A percentile compares a stretch with the other conserved stretches of the same genome.
Conservation (phyloP, 2,797 vertebrate species). For the Ctenosaura bakeri region DNA sequence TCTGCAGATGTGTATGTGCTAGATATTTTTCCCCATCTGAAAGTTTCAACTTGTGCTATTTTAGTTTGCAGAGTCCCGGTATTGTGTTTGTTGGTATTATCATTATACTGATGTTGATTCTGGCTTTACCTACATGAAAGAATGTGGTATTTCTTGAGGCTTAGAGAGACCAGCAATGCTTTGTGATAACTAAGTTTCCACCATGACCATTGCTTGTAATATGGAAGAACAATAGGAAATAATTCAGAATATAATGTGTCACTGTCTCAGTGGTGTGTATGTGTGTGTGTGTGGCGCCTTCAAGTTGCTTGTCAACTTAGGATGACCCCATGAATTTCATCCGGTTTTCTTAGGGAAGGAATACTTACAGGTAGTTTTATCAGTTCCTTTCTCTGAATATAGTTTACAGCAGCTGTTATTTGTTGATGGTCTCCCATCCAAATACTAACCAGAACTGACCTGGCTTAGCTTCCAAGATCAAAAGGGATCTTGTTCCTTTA, state of each 20-base stretch:
- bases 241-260: neutral
- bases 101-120: slow-evolving; percentile 21
- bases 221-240: neutral
- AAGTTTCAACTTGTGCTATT: neutral
- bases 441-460: too few species aligned
- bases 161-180: neutral
- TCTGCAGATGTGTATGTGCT: neutral
- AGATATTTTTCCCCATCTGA: neutral
- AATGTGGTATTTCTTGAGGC: neutral
- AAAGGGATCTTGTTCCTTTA: too few species aligned
- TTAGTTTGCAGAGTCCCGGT: neutral
- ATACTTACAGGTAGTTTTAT: too few species aligned
- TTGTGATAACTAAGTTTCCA: neutral
- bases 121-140: neutral
- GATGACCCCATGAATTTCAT: too few species aligned
- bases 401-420: too few species aligned
- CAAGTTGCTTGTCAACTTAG: neutral
- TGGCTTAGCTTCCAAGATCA: too few species aligned
- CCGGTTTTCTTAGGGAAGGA: too few species aligned
- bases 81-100: neutral
- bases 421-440: too few species aligned
- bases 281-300: too few species aligned
- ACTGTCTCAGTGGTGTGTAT: neutral
- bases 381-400: too few species aligned
- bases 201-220: neutral